phyloP scores from a whole-genome alignment of 2,797 vertebrate genomes.

The Chaunax sp. region DNA sequence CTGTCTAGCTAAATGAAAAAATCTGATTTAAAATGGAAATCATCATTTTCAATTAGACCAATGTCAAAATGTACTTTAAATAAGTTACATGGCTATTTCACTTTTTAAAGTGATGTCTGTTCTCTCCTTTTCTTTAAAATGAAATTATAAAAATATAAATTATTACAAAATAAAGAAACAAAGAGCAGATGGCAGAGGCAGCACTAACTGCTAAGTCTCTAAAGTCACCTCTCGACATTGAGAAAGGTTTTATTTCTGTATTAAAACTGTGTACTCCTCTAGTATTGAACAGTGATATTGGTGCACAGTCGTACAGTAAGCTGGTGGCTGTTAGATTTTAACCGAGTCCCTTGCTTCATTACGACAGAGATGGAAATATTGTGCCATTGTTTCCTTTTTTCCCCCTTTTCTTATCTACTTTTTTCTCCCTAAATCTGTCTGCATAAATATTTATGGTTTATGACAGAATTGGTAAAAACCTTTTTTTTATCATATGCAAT shows the following conservation, averaged over 20 bases:
- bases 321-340: constrained; percentile 38
- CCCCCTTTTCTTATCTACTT: too few relatives aligned
- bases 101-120: background rate
- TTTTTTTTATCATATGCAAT: too few relatives aligned
- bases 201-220: background rate
- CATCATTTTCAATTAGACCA: too few relatives aligned
- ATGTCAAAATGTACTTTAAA: background rate
- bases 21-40: too few relatives aligned
- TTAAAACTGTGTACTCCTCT: background rate
- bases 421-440: too few relatives aligned
- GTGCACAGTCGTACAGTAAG: background rate
- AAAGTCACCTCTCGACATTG: background rate
- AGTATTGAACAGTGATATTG: background rate
- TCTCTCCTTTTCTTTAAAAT: background rate
- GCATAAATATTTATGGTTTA: too few relatives aligned
- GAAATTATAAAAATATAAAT: constrained; percentile 8
- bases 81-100: too few relatives aligned
- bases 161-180: constrained; percentile 3
- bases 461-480: too few relatives aligned
- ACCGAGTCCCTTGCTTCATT: constrained; percentile 25
- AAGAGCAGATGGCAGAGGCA: constrained; percentile 1
- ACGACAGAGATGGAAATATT: constrained; percentile 31
- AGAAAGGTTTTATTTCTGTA: background rate
- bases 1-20: too few relatives aligned
- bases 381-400: constrained; percentile 42